phyloP scores from a whole-genome alignment of 2,113 vertebrate species.

The Hippoglossus stenolepis region DNA sequence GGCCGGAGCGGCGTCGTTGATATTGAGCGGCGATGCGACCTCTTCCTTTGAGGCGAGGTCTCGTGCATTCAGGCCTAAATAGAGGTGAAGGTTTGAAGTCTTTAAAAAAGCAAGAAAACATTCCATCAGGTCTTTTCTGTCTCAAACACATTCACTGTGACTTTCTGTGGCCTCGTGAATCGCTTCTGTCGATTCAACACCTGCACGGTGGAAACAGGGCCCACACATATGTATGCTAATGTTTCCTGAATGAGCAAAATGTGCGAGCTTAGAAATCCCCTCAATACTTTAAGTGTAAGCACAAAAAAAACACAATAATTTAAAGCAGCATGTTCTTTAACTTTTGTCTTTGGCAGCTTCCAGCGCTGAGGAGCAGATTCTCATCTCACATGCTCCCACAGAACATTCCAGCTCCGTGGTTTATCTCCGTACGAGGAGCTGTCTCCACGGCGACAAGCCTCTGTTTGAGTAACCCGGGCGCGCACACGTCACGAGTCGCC shows the following conservation, averaged over 20 bases:
- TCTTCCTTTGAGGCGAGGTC: constrained; percentile 6
- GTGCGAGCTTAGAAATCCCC: constrained; percentile 4
- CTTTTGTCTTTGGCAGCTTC: constrained; percentile 43
- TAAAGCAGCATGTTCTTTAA: constrained; percentile 15
- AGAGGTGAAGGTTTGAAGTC: neutral
- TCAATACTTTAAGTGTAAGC: constrained; percentile 36
- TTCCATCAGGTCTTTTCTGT: neutral
- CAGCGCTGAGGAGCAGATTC: constrained; percentile 16
- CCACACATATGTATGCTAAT: constrained; percentile 21
- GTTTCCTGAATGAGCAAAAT: constrained; percentile 49
- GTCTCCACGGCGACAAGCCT: constrained; percentile 29
- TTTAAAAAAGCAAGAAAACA: neutral
- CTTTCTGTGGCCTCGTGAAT: constrained; percentile 17
- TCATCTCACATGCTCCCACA: constrained; percentile 45
- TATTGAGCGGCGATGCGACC: constrained; percentile 22
- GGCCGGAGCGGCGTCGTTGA: neutral
- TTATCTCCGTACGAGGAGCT: constrained; percentile 53
- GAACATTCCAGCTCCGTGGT: constrained; percentile 44
- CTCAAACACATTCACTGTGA: neutral
- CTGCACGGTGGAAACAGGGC: constrained; percentile 10
- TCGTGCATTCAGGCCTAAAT: constrained; percentile 1
- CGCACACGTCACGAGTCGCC: constrained; percentile 57
- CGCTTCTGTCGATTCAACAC: constrained; percentile 41
- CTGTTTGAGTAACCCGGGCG: constrained; percentile 50
- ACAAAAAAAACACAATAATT: constrained; percentile 1